Evolutionary conservation across 1,140 invertebrate species (phyloP).

Genomic region (Agrypnia vestita): DNA sequence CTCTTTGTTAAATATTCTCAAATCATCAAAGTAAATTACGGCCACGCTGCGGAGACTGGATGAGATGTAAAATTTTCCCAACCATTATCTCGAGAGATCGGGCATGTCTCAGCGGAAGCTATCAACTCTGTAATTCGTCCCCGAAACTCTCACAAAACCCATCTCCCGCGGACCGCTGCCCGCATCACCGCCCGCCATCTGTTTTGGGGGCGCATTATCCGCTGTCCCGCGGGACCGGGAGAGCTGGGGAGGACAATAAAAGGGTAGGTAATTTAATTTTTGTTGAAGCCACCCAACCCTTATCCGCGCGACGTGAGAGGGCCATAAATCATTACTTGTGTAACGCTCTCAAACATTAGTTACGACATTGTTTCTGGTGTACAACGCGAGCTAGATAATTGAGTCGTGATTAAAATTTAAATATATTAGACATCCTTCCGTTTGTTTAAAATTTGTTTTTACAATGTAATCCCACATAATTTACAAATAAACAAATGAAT

Average conservation of each 20-base stretch:
- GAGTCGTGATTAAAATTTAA: too few species aligned
- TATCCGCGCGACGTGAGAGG: neutral
- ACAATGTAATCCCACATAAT: too few species aligned
- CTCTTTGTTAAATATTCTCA: too few species aligned
- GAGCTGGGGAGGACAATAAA: neutral
- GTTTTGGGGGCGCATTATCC: neutral
- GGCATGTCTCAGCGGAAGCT: neutral
- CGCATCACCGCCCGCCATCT: neutral
- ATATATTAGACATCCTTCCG: too few species aligned
- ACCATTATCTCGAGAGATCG: neutral
- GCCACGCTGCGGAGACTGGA: too few species aligned
- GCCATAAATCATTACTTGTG: neutral
- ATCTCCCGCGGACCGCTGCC: too few species aligned
- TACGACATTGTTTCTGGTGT: too few species aligned
- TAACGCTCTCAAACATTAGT: too few species aligned
- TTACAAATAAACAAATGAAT: too few species aligned
- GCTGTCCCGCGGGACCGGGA: neutral
- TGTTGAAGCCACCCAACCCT: neutral
- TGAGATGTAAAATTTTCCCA: neutral
- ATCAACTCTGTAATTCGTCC: constrained; percentile 1
- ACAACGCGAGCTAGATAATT: too few species aligned
- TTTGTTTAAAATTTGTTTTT: too few species aligned
- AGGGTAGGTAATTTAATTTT: constrained; percentile 13
- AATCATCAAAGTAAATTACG: too few species aligned
- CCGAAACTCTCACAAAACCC: neutral